Evolutionary conservation across 2,797 vertebrate species (phyloP).

Genomic region (Cirrhinus mrigala): DNA sequence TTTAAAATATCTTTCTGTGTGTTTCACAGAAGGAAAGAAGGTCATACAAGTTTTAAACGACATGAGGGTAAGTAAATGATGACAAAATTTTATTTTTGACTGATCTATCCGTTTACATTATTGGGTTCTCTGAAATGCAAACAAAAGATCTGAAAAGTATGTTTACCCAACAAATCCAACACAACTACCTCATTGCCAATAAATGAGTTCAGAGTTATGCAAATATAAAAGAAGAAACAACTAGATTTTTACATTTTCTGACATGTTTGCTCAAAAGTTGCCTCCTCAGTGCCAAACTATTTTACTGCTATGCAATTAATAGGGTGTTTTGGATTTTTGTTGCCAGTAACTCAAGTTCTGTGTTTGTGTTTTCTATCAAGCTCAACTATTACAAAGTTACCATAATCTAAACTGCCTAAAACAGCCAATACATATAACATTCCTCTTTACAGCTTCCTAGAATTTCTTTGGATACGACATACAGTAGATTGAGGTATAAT

Average conservation of each 20-base stretch:
- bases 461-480: slow-evolving; percentile 8
- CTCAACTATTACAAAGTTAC: background rate
- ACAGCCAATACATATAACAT: background rate
- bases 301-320: background rate
- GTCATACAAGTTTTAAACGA: background rate
- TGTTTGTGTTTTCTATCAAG: background rate
- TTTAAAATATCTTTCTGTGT: background rate
- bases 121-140: background rate
- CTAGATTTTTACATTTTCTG: background rate
- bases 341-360: background rate
- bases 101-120: background rate
- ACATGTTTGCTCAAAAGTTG: background rate
- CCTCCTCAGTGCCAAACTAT: background rate
- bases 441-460: background rate
- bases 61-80: background rate
- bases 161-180: background rate
- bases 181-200: background rate
- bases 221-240: background rate
- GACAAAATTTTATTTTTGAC: background rate
- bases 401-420: slow-evolving; percentile 20
- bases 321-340: background rate
- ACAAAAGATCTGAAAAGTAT: background rate
- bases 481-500: background rate
- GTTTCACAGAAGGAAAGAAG: background rate
- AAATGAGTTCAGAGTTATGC: background rate